A percentile compares a stretch with the other conserved stretches of the same genome.
Conservation (phyloP, 2,888 invertebrate genomes). For the Lasius fuliginosus region DNA sequence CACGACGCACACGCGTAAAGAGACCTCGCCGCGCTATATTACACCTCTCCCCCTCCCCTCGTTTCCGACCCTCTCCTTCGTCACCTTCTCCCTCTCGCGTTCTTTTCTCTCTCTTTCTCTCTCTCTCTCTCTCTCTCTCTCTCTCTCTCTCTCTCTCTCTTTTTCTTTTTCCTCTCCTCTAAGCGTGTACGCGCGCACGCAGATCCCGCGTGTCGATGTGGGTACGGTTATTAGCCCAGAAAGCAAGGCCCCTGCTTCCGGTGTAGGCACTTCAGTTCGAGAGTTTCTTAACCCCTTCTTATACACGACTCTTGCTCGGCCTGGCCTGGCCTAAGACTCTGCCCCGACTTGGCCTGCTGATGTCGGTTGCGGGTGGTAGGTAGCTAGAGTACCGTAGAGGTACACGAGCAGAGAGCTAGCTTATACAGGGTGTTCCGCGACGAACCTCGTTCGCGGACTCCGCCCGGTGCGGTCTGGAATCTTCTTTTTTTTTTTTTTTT, state of each 20-base stretch:
- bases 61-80: constrained; percentile 16
- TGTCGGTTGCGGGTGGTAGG: constrained; percentile 78
- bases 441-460: background rate
- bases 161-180: constrained; percentile 58
- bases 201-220: constrained; percentile 83
- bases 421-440: constrained; percentile 54
- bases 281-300: constrained; percentile 86
- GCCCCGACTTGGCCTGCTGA: constrained; percentile 71
- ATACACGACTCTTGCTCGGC: constrained; percentile 76
- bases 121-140: background rate
- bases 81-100: constrained; percentile 17
- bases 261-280: constrained; percentile 84
- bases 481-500: background rate
- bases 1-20: constrained; percentile 54
- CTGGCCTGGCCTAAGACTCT: constrained; percentile 76
- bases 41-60: constrained; percentile 47
- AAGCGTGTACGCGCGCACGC: constrained; percentile 76
- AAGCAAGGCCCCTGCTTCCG: constrained; percentile 86
- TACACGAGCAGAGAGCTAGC: constrained; percentile 33
- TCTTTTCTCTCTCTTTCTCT: constrained; percentile 31
- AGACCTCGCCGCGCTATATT: constrained; percentile 60
- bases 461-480: background rate
- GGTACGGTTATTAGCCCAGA: constrained; percentile 86
- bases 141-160: constrained; percentile 37
- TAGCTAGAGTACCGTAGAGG: constrained; percentile 69